Conservation (phyloP, 2,888 invertebrate genomes). For the Ashinkailepas kermadecensis region DNA sequence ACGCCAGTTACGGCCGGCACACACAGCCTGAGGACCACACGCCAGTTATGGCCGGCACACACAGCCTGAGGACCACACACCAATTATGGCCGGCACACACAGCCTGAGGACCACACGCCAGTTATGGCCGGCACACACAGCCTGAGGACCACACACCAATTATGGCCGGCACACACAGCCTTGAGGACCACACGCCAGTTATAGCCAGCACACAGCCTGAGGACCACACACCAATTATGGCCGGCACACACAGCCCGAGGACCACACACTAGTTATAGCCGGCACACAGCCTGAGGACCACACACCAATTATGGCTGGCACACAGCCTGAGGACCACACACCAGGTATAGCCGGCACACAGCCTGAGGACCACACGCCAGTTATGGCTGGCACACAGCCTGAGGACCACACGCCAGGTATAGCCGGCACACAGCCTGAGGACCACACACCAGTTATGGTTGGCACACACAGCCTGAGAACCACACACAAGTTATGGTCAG, state of each 20-base stretch:
- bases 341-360: not conserved
- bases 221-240: too few species aligned
- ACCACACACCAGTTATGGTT: not conserved
- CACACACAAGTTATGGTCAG: not conserved
- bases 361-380: too few species aligned
- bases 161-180: too few species aligned
- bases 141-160: not conserved
- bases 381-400: not conserved
- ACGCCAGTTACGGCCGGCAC: too few species aligned
- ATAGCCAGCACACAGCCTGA: too few species aligned
- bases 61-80: not conserved
- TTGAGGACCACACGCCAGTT: too few species aligned
- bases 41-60: not conserved
- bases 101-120: not conserved
- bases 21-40: not conserved
- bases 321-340: not conserved
- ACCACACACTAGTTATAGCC: too few species aligned
- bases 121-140: not conserved
- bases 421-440: not conserved
- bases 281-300: too few species aligned
- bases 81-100: not conserved
- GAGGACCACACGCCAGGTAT: not conserved
- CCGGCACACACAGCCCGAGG: too few species aligned
- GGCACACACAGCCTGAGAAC: not conserved
- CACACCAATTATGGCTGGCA: too few species aligned